phyloP scores from a whole-genome alignment of 2,113 vertebrate species.

The Axis porcinus region DNA sequence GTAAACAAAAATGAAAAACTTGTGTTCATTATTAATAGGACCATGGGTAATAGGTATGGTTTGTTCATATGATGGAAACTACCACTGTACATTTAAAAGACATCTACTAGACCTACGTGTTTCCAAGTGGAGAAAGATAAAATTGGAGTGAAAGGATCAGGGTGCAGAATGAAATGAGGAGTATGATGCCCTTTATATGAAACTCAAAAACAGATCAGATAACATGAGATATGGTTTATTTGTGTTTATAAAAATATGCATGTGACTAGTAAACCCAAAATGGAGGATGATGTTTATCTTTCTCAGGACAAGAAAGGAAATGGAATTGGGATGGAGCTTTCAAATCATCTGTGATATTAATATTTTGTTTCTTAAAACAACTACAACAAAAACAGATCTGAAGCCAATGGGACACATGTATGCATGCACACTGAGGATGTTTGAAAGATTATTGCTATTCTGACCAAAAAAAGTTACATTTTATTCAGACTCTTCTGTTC shows the following conservation, averaged over 20 bases:
- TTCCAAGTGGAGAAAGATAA: background rate
- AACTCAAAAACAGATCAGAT: background rate
- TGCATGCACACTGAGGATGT: background rate
- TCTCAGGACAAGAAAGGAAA: background rate
- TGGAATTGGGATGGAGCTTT: background rate
- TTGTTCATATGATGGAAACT: background rate
- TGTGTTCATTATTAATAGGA: background rate
- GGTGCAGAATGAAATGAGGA: background rate
- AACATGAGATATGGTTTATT: background rate
- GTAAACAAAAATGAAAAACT: background rate
- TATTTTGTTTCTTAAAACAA: conserved; percentile 27
- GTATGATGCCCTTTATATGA: background rate
- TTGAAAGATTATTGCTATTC: background rate
- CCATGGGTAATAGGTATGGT: background rate
- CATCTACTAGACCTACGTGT: background rate
- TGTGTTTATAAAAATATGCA: background rate
- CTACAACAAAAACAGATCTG: background rate
- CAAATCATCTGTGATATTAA: background rate
- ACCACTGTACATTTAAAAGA: background rate
- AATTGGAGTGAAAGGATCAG: background rate
- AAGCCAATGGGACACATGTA: background rate
- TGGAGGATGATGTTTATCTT: conserved; percentile 8
- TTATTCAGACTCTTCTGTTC: background rate
- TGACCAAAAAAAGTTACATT: background rate
- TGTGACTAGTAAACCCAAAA: background rate